phyloP scores from a whole-genome alignment of 1,140 invertebrate genomes.

The Zelostemma sp. region DNA sequence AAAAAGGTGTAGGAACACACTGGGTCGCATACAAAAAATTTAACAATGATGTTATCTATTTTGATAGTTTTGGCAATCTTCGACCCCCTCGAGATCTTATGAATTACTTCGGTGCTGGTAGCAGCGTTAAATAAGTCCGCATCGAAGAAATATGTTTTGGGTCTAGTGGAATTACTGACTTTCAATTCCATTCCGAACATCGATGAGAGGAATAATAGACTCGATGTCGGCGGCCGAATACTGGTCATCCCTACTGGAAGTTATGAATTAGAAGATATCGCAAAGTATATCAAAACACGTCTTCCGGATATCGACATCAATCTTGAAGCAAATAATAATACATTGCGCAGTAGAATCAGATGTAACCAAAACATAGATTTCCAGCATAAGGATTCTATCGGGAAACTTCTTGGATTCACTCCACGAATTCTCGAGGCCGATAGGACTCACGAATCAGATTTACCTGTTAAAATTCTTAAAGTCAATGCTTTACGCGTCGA shows the following conservation, averaged over 20 bases:
- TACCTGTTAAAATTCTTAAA: slow-evolving; percentile 37
- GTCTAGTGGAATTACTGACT: too few relatives aligned
- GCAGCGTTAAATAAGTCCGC: slow-evolving; percentile 14
- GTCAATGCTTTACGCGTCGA: slow-evolving; percentile 38
- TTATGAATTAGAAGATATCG: slow-evolving; percentile 57
- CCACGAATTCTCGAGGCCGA: slow-evolving; percentile 14
- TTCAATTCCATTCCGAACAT: slow-evolving; percentile 53
- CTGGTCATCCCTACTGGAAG: slow-evolving; percentile 33
- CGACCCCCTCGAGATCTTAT: too few relatives aligned
- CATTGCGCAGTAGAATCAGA: slow-evolving; percentile 13
- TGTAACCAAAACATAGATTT: slow-evolving; percentile 28
- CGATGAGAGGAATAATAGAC: slow-evolving; percentile 2
- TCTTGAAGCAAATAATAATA: slow-evolving; percentile 37
- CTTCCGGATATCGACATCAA: slow-evolving; percentile 15
- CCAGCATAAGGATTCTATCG: slow-evolving; percentile 17
- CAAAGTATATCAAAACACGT: slow-evolving; percentile 24
- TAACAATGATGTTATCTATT: slow-evolving; percentile 45
- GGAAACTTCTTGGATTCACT: slow-evolving; percentile 21
- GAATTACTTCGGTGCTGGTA: too few relatives aligned
- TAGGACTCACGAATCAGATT: slow-evolving; percentile 25
- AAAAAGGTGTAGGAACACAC: too few relatives aligned
- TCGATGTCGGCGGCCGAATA: slow-evolving; percentile 16
- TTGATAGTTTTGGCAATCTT: slow-evolving; percentile 49
- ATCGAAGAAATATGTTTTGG: slow-evolving; percentile 51
- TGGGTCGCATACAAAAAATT: too few relatives aligned